Evolutionary conservation across 2,888 invertebrate species (phyloP).

Genomic region (Machimus rusticus): DNA sequence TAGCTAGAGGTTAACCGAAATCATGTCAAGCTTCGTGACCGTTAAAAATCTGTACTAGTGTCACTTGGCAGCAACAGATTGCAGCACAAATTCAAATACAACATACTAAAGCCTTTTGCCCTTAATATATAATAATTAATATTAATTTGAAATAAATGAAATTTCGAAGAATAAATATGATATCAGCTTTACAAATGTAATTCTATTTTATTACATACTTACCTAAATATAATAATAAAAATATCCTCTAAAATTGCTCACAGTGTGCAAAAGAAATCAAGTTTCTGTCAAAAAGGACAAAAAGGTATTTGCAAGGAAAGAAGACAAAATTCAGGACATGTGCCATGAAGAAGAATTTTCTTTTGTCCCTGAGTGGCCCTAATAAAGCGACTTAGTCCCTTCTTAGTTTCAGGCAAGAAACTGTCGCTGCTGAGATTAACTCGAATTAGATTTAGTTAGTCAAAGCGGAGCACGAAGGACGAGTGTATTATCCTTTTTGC

Average conservation of each 20-base stretch:
- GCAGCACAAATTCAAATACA: no score
- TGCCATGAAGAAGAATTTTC: neutral
- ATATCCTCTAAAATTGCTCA: neutral
- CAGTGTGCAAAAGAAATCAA: neutral
- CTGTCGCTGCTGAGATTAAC: neutral
- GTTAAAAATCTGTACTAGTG: no score
- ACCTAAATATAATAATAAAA: no score
- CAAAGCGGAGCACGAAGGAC: neutral
- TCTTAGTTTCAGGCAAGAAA: neutral
- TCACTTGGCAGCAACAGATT: no score
- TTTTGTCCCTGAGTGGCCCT: neutral
- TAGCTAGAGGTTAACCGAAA: no score
- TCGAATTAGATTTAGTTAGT: neutral
- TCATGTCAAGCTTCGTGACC: no score
- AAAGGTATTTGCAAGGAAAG: neutral
- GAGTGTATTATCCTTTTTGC: neutral
- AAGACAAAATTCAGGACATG: neutral
- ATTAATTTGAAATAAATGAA: no score
- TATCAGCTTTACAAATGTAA: no score
- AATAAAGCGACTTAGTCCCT: neutral
- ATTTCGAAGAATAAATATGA: no score
- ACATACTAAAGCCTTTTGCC: no score
- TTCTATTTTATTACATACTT: no score
- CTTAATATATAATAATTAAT: no score
- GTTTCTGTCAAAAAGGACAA: neutral